phyloP scores from a whole-genome alignment of 1,140 invertebrate genomes.

The Pogonomyrmex californicus region DNA sequence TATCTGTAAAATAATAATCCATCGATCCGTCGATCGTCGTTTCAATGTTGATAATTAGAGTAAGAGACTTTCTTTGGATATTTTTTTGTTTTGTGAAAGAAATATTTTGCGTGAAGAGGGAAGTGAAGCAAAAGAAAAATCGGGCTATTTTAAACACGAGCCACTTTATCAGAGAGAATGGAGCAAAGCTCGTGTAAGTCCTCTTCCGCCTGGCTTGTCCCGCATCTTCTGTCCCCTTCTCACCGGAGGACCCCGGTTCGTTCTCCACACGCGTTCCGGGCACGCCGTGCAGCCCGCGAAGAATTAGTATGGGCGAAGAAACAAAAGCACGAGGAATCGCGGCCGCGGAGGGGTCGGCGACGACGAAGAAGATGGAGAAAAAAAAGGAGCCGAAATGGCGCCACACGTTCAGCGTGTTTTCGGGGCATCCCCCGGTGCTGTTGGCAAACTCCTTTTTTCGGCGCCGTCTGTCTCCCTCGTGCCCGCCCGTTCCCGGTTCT shows the following conservation, averaged over 20 bases:
- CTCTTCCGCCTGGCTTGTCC: conserved; percentile 48
- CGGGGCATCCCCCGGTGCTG: conserved; percentile 83
- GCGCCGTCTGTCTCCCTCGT: conserved; percentile 54
- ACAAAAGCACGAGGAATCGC: conserved; percentile 81
- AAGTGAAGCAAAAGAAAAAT: neutral
- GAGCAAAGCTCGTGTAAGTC: conserved; percentile 52
- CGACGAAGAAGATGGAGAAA: conserved; percentile 72
- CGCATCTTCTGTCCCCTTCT: conserved; percentile 38
- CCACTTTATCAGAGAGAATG: conserved; percentile 26
- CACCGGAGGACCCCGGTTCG: conserved; percentile 39
- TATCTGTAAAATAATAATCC: neutral
- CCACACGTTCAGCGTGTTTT: conserved; percentile 82
- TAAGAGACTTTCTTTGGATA: neutral
- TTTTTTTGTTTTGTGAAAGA: neutral
- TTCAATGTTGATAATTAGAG: neutral
- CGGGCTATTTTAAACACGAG: neutral
- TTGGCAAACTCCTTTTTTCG: conserved; percentile 80
- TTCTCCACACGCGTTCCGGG: conserved; percentile 71
- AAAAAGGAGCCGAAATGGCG: conserved; percentile 81
- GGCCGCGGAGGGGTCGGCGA: conserved; percentile 63
- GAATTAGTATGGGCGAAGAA: conserved; percentile 86
- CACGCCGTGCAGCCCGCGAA: conserved; percentile 79
- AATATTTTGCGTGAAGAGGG: neutral
- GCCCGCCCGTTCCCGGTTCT: conserved; percentile 51
- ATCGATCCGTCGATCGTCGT: neutral